Percentiles rank a stretch among this genome's conserved stretches.
phyloP scores from a whole-genome alignment of 2,113 vertebrate species.

The Raja brachyura region DNA sequence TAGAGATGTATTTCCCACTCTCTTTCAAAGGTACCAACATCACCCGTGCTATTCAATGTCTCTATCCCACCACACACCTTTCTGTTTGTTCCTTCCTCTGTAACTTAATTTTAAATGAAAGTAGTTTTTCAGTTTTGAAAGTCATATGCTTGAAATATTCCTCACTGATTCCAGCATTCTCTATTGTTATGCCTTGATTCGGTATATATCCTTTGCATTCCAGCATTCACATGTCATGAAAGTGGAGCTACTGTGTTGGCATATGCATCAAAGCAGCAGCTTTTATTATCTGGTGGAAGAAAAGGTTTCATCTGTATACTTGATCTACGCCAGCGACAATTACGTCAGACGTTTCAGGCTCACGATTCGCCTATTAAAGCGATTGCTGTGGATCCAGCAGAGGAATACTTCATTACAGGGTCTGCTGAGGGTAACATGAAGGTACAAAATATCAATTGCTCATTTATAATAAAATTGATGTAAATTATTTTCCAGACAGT shows the following conservation, averaged over 20 bases:
- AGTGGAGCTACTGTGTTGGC: constrained; percentile 85
- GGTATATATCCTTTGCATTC: constrained; percentile 43
- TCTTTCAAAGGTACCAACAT: too few relatives aligned
- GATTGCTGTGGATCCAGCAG: constrained; percentile 77
- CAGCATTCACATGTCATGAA: constrained; percentile 90
- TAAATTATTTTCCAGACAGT: background rate
- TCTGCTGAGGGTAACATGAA: constrained; percentile 96
- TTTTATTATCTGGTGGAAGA: constrained; percentile 86
- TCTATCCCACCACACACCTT: too few relatives aligned
- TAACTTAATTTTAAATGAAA: too few relatives aligned
- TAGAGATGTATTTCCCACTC: too few relatives aligned
- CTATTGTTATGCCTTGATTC: background rate
- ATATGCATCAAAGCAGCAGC: constrained; percentile 82
- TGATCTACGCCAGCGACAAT: constrained; percentile 76
- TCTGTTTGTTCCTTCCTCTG: too few relatives aligned
- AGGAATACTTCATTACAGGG: constrained; percentile 90
- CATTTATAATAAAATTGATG: background rate
- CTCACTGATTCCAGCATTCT: too few relatives aligned
- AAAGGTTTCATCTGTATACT: constrained; percentile 84
- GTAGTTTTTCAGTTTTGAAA: too few relatives aligned
- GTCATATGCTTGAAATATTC: too few relatives aligned
- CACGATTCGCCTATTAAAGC: constrained; percentile 95
- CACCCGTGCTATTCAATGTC: too few relatives aligned
- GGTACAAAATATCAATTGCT: constrained; percentile 57
- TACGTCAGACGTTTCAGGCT: constrained; percentile 85